These are phyloP conservation scores for Hipposideros armiger DNA, from an alignment of 2,113 vertebrate species.

Conservation along the genomic window DNA sequence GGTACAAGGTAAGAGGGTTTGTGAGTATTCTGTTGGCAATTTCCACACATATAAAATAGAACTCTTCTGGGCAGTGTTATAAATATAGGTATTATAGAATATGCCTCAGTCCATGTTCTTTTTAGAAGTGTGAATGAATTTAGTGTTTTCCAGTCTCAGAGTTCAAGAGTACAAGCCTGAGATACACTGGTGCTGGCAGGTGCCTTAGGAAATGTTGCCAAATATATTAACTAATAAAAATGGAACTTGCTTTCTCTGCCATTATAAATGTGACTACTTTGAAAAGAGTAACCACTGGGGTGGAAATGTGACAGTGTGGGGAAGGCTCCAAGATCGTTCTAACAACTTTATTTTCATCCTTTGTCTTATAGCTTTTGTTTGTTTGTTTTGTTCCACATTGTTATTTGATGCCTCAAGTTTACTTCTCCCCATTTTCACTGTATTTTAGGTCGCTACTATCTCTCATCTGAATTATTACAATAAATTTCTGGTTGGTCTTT, in stretches of 20 bases:
- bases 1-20: constrained; percentile 43
- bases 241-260: constrained; percentile 43
- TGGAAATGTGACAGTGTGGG: neutral
- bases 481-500: neutral
- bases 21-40: constrained; percentile 37
- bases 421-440: neutral
- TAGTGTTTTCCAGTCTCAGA: constrained; percentile 17
- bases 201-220: constrained; percentile 66
- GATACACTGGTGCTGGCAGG: constrained; percentile 46
- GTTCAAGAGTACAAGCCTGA: constrained; percentile 27
- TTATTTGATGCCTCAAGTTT: neutral
- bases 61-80: constrained; percentile 67
- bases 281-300: neutral
- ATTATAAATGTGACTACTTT: neutral
- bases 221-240: constrained; percentile 73
- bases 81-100: constrained; percentile 67
- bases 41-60: constrained; percentile 71
- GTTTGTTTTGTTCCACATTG: neutral
- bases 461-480: neutral
- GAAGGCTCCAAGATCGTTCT: neutral
- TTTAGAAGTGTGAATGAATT: constrained; percentile 57
- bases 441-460: neutral
- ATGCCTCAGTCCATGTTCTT: constrained; percentile 55
- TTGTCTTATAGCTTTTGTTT: neutral
- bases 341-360: neutral